phyloP scores from a whole-genome alignment of 2,797 vertebrate genomes.

The Lates japonicus region DNA sequence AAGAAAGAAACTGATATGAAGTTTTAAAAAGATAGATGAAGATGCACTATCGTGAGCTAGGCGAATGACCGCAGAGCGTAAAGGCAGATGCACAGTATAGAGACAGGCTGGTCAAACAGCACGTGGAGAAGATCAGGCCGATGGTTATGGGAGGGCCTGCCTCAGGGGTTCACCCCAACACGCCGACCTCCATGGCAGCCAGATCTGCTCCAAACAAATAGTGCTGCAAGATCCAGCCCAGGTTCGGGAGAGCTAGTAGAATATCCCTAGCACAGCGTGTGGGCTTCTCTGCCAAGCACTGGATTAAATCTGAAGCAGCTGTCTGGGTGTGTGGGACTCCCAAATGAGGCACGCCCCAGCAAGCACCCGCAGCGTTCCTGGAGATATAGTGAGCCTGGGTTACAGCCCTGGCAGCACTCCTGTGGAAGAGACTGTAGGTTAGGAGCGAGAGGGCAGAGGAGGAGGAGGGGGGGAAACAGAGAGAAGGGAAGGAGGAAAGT shows the following conservation, averaged over 20 bases:
- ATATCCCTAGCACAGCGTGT: constrained; percentile 23
- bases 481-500: constrained; percentile 28
- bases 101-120: constrained; percentile 79
- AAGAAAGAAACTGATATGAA: background rate
- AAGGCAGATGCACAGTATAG: constrained; percentile 32
- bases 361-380: constrained; percentile 29
- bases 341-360: constrained; percentile 39
- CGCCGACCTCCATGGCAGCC: constrained; percentile 81
- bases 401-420: constrained; percentile 38
- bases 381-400: constrained; percentile 25
- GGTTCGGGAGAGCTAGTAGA: background rate
- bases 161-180: constrained; percentile 60
- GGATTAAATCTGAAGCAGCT: constrained; percentile 29
- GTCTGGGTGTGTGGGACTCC: constrained; percentile 21
- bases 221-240: constrained; percentile 64
- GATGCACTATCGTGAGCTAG: background rate
- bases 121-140: constrained; percentile 74
- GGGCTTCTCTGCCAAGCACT: constrained; percentile 17
- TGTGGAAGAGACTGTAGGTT: constrained; percentile 61
- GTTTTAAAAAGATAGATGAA: background rate
- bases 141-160: constrained; percentile 54
- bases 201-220: constrained; percentile 57
- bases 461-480: background rate
- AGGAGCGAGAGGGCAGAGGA: constrained; percentile 63
- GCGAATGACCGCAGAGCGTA: background rate